A percentile compares a stretch with the other conserved stretches of the same genome.
phyloP scores from a whole-genome alignment of 1,140 invertebrate species.

The Bacillus rossius region DNA sequence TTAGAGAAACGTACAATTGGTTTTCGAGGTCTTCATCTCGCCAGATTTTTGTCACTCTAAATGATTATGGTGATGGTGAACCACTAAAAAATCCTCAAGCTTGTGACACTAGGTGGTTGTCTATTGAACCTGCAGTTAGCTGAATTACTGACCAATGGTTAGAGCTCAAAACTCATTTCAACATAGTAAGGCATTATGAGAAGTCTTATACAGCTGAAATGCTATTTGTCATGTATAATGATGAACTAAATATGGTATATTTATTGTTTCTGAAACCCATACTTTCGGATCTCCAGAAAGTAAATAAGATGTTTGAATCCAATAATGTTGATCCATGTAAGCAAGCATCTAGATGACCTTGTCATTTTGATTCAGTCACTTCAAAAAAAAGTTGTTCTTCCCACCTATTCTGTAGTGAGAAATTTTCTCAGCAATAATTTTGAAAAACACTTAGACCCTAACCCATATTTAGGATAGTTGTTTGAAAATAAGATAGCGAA shows the following conservation, averaged over 20 bases:
- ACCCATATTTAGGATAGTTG: no score
- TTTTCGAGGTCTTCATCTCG: constrained; percentile 26
- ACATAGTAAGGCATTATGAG: constrained; percentile 8
- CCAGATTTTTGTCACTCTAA: constrained; percentile 31
- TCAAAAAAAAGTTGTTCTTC: no score
- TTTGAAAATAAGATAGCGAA: no score
- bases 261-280: constrained; percentile 22
- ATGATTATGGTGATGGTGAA: constrained; percentile 22
- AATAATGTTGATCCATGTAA: constrained; percentile 23
- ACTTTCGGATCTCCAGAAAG: constrained; percentile 24
- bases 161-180: constrained; percentile 35
- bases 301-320: constrained; percentile 6
- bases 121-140: constrained; percentile 32
- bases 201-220: constrained; percentile 5
- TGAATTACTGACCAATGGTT: constrained; percentile 35
- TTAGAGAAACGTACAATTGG: constrained; percentile 38
- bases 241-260: constrained; percentile 27
- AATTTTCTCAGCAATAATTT: no score
- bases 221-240: constrained; percentile 26
- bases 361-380: constrained; percentile 11
- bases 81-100: constrained; percentile 35
- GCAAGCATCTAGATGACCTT: constrained; percentile 22
- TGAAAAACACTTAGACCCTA: no score
- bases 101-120: constrained; percentile 37
- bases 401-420: no score